Evolutionary conservation across 2,113 vertebrate species (phyloP).

Genomic region (Nerophis lumbriciformis): DNA sequence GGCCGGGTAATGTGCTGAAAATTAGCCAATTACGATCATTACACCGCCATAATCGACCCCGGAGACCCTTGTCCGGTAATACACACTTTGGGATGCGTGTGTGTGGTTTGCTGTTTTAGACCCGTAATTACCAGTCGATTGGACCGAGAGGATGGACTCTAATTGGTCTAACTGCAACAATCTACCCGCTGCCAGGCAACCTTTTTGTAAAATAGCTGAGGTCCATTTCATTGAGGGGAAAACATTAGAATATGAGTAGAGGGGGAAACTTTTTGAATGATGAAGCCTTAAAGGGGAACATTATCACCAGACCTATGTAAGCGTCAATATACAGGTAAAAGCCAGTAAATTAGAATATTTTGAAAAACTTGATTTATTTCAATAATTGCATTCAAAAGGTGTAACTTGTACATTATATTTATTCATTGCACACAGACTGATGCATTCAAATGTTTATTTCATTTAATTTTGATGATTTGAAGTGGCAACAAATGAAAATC

Average conservation of each 20-base stretch:
- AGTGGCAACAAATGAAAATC: no score
- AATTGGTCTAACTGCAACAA: constrained; percentile 41
- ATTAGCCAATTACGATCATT: constrained; percentile 66
- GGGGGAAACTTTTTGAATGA: no score
- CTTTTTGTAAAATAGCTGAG: constrained; percentile 14
- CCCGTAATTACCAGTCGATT: constrained; percentile 55
- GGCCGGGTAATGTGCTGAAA: constrained; percentile 65
- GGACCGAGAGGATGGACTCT: constrained; percentile 38
- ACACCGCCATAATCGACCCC: constrained; percentile 62
- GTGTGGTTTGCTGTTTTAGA: constrained; percentile 22
- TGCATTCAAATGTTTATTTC: no score
- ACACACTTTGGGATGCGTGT: constrained; percentile 28
- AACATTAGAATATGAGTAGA: not conserved
- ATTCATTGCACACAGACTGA: no score
- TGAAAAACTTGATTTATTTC: no score
- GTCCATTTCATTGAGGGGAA: not conserved
- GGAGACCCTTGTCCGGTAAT: constrained; percentile 51
- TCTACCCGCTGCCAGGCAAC: constrained; percentile 17
- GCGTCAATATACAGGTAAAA: no score
- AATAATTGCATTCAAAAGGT: no score
- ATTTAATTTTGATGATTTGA: no score
- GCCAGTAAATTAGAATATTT: no score
- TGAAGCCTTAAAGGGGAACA: no score
- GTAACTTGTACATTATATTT: no score
- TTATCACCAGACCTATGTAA: no score